A percentile compares a stretch with the other conserved stretches of the same genome.
Conservation (phyloP, 2,113 vertebrate species). For the Seriola quinqueradiata region DNA sequence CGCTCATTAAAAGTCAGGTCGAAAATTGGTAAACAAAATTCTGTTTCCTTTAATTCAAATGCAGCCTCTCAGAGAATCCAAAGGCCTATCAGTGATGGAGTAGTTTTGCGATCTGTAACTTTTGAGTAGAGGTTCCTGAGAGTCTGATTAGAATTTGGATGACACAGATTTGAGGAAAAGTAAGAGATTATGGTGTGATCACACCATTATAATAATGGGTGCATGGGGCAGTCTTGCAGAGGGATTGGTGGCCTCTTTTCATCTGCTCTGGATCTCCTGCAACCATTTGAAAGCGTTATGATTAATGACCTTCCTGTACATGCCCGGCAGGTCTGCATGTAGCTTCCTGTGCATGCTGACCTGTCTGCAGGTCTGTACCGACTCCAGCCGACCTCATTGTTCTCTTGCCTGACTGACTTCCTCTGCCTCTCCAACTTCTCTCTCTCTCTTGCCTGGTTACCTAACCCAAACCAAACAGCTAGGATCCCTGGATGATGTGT, state of each 20-base stretch:
- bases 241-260: slow-evolving; percentile 15
- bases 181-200: slow-evolving; percentile 14
- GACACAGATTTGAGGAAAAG: slow-evolving; percentile 6
- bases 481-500: slow-evolving; percentile 52
- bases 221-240: neutral
- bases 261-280: slow-evolving; percentile 9
- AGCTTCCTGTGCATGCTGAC: slow-evolving; percentile 3
- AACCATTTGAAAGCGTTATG: slow-evolving; percentile 9
- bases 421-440: slow-evolving; percentile 22
- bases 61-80: neutral
- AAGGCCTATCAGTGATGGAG: neutral
- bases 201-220: slow-evolving; percentile 12
- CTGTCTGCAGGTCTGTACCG: neutral
- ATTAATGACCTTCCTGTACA: slow-evolving; percentile 33
- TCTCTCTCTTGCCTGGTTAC: neutral
- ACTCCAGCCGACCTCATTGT: slow-evolving; percentile 24
- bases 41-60: slow-evolving; percentile 23
- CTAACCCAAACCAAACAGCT: slow-evolving; percentile 16
- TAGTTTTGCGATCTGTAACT: neutral
- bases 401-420: slow-evolving; percentile 28
- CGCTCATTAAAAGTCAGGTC: slow-evolving; percentile 49
- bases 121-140: neutral
- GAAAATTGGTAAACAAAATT: slow-evolving; percentile 28
- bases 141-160: neutral
- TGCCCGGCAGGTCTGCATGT: slow-evolving; percentile 1